phyloP scores from a whole-genome alignment of 2,797 vertebrate genomes.

The Arrhamphus sclerolepis region DNA sequence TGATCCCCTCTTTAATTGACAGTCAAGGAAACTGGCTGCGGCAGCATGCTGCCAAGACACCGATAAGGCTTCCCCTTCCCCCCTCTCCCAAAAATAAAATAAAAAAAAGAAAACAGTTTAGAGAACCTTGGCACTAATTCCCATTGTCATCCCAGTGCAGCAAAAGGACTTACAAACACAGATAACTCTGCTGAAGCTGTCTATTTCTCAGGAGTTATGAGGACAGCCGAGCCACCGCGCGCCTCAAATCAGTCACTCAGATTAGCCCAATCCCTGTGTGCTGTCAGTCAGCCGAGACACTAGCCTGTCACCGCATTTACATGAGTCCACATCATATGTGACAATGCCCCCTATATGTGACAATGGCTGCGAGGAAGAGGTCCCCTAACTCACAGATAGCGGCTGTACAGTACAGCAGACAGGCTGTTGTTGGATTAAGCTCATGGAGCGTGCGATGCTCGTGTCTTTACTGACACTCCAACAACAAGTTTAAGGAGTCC shows the following conservation, averaged over 20 bases:
- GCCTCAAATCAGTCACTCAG: slow-evolving; percentile 79
- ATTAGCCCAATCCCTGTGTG: slow-evolving; percentile 81
- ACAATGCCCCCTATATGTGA: slow-evolving; percentile 72
- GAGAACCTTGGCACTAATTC: slow-evolving; percentile 85
- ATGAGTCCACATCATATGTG: slow-evolving; percentile 73
- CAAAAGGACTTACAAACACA: slow-evolving; percentile 84
- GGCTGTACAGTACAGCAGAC: slow-evolving; percentile 44
- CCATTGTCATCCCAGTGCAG: slow-evolving; percentile 84
- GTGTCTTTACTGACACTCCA: slow-evolving; percentile 58
- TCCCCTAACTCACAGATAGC: slow-evolving; percentile 64
- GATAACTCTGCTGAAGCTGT: slow-evolving; percentile 79
- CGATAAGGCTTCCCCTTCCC: slow-evolving; percentile 74
- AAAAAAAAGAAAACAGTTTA: slow-evolving; percentile 77
- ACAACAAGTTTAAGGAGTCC: slow-evolving; percentile 76
- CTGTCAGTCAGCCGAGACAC: slow-evolving; percentile 77
- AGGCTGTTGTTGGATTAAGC: slow-evolving; percentile 75
- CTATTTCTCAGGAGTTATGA: slow-evolving; percentile 78
- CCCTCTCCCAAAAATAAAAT: slow-evolving; percentile 59
- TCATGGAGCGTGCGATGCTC: slow-evolving; percentile 47
- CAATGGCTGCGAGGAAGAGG: slow-evolving; percentile 66
- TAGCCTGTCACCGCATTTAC: slow-evolving; percentile 79
- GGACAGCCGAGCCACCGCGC: slow-evolving; percentile 69
- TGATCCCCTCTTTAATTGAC: slow-evolving; percentile 88
- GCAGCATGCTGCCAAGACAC: slow-evolving; percentile 79
- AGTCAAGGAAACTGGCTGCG: slow-evolving; percentile 81